These are phyloP conservation scores for Erpetoichthys calabaricus DNA, from an alignment of 2,797 vertebrate species.

Conservation along the genomic window DNA sequence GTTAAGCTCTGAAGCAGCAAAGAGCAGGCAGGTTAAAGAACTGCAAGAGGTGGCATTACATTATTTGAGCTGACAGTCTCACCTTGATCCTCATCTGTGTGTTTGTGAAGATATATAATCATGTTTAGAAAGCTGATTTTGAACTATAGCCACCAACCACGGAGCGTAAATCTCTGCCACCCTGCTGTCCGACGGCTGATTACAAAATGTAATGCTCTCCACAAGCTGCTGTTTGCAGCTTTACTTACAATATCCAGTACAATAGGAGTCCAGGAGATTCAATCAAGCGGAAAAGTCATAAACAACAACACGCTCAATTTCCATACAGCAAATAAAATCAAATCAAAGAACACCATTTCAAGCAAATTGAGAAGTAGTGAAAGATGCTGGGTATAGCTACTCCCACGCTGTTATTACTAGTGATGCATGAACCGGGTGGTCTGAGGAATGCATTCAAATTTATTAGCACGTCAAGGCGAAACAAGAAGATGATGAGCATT, in stretches of 20 bases:
- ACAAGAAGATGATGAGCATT: too few species aligned
- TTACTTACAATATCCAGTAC: background rate
- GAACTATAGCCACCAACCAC: background rate
- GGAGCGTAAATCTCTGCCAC: background rate
- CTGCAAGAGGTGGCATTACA: constrained; percentile 4
- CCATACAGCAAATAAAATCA: constrained; percentile 1
- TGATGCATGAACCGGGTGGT: background rate
- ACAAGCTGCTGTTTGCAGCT: background rate
- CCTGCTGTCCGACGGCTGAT: background rate
- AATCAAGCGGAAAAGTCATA: constrained; percentile 1
- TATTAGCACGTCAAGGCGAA: too few species aligned
- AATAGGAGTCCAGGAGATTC: background rate
- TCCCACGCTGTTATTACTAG: constrained; percentile 3
- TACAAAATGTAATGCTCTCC: background rate
- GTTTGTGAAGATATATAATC: constrained; percentile 1
- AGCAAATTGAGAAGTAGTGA: background rate
- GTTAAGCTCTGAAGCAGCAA: background rate
- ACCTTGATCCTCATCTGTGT: constrained; percentile 1
- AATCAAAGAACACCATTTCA: constrained; percentile 8
- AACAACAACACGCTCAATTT: constrained; percentile 1
- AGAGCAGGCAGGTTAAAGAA: constrained; percentile 1
- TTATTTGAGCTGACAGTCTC: constrained; percentile 9
- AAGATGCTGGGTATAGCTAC: background rate
- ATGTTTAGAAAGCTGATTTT: background rate
- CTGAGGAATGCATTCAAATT: background rate